Conservation (phyloP, 2,113 vertebrate species). For the Phalacrocorax carbo region DNA sequence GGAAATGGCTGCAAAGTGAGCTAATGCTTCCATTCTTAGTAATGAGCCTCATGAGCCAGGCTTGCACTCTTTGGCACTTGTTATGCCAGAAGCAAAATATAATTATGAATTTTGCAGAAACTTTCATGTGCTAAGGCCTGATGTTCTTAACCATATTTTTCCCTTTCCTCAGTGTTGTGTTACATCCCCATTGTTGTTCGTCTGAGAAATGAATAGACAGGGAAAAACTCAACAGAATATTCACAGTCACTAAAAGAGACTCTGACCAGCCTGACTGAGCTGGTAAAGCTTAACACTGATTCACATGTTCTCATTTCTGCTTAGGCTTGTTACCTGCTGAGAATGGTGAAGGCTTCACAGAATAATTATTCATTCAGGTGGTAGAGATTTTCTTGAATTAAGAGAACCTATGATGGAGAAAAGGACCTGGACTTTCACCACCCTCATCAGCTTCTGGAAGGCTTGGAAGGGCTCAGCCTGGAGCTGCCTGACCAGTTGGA, state of each 20-base stretch:
- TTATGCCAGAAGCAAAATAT: not conserved
- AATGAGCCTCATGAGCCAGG: not conserved
- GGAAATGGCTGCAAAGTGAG: not conserved
- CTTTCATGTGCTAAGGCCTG: not conserved
- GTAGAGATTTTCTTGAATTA: slow-evolving; percentile 69
- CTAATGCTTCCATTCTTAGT: not conserved
- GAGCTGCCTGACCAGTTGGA: slow-evolving; percentile 68
- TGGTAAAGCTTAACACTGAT: not conserved
- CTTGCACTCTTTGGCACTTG: not conserved
- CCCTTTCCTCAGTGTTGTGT: not conserved
- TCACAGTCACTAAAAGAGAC: not conserved
- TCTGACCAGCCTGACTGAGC: not conserved
- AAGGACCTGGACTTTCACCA: slow-evolving; percentile 78
- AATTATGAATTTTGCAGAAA: not conserved
- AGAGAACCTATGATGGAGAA: slow-evolving; percentile 60
- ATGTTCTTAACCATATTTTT: not conserved
- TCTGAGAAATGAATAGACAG: not conserved
- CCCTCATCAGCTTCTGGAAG: slow-evolving; percentile 72
- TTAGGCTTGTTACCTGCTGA: slow-evolving; percentile 70
- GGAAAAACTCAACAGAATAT: not conserved
- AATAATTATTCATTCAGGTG: slow-evolving; percentile 67
- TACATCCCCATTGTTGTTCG: not conserved
- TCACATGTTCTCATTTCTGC: not conserved
- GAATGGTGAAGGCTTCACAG: slow-evolving; percentile 53
- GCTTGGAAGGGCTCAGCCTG: slow-evolving; percentile 72